Base-by-base conservation (phyloP, 1,140 invertebrate genomes). In the Drosophila subpulchrella region DNA sequence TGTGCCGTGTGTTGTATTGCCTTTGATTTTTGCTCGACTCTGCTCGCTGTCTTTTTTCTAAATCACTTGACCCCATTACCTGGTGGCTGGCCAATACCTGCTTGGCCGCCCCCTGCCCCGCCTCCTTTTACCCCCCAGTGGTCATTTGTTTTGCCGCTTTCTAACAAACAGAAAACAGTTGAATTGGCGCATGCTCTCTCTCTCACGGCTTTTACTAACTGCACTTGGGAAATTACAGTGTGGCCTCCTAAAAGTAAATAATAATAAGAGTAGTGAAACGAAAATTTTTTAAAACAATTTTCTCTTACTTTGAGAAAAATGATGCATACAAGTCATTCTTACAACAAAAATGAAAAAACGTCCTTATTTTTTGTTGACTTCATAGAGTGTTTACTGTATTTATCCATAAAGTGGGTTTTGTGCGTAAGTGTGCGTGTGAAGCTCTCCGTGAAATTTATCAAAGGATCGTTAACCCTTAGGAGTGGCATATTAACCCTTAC, bases 31-130 rank as follows among this genome's bases (percentile, higher is more conserved):
- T 44, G 36, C 32, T 61, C 73, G 10, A 5, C 42, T 46, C 42
- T 17, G 32, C 2, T 34, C 32, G 32, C 7, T 10, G 32, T 34
- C 7, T 32, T 84, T 81, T 81, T 82, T 81, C 78, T 83, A 79
- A 86, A 86, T 88, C 83, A 88, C 83, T 86, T 86, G 83, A 86
- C 83, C 83, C 83, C 83, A 86, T 86, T 86, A 86, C 82, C 82
- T 86, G 82, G 78, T 86, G 79, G 79, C 82, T 81, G 74, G 56
- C 75, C 73, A 68, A 76, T 77, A 76, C 73, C 68, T 76, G 75
- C 62, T 76, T 51, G 30, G n/a, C n/a, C 30, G 27, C 30, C 48
- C 27, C 41, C 61, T 42, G 38, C 50, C 63, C 17, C 54, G 48
- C 30, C 54, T 48, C 34, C 42, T 59, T 38, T 11, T 38, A n/a